These are phyloP conservation scores for Drosophila pseudotalamancana DNA, from an alignment of 2,888 invertebrate species.

Conservation along the genomic window DNA sequence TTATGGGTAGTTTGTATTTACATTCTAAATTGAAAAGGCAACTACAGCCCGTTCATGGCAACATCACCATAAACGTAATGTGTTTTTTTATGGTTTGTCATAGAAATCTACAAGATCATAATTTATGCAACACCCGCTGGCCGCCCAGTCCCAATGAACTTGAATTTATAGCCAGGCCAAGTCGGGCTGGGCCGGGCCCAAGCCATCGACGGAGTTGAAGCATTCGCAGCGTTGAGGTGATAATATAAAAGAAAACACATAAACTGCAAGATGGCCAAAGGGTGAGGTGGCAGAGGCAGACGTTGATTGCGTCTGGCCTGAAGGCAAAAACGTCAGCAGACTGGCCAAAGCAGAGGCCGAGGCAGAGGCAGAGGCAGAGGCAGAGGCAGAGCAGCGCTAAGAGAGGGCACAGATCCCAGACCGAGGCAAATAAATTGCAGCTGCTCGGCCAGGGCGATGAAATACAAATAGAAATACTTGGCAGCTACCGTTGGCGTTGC, in stretches of 20 bases:
- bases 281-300: neutral
- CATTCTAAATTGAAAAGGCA: slow-evolving; percentile 69
- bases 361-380: neutral
- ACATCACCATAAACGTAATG: slow-evolving; percentile 68
- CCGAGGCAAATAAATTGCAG: slow-evolving; percentile 73
- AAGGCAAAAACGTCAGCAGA: slow-evolving; percentile 49
- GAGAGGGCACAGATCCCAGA: slow-evolving; percentile 7
- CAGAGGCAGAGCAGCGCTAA: slow-evolving; percentile 7
- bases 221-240: slow-evolving; percentile 58
- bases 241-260: slow-evolving; percentile 72
- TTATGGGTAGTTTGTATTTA: slow-evolving; percentile 30
- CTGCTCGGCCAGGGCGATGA: slow-evolving; percentile 76
- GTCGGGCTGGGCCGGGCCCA: slow-evolving; percentile 11
- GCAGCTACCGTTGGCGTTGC: slow-evolving; percentile 68
- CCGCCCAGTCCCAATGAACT: slow-evolving; percentile 31
- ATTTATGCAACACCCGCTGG: slow-evolving; percentile 62
- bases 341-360: slow-evolving; percentile 11
- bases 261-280: slow-evolving; percentile 36
- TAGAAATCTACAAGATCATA: slow-evolving; percentile 73
- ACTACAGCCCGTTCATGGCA: slow-evolving; percentile 27
- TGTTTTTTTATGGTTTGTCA: slow-evolving; percentile 69
- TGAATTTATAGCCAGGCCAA: slow-evolving; percentile 68
- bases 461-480: slow-evolving; percentile 80
- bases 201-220: slow-evolving; percentile 50
- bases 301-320: slow-evolving; percentile 68